A percentile compares a stretch with the other conserved stretches of the same genome.
phyloP scores from a whole-genome alignment of 2,888 invertebrate genomes.

The Chloroclysta siterata region DNA sequence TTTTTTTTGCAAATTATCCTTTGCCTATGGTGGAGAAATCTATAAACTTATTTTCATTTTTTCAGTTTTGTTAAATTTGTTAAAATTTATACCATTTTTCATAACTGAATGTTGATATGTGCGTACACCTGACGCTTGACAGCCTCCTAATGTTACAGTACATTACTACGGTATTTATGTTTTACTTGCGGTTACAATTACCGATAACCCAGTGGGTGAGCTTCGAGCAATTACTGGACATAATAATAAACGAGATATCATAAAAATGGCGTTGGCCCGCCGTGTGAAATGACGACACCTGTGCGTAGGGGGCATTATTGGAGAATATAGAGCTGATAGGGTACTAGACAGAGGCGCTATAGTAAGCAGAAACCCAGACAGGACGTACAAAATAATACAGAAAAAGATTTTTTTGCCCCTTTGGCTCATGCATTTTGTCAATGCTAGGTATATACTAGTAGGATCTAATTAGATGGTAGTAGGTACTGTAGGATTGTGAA shows the following conservation, averaged over 20 bases:
- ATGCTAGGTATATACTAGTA: too few relatives aligned
- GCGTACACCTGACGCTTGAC: too few relatives aligned
- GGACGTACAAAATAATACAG: background rate
- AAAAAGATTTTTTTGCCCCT: background rate
- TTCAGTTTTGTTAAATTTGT: too few relatives aligned
- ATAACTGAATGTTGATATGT: too few relatives aligned
- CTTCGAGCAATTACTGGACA: conserved; percentile 69
- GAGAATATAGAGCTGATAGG: conserved; percentile 42
- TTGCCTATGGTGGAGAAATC: too few relatives aligned
- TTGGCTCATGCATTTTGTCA: too few relatives aligned
- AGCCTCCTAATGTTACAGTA: background rate
- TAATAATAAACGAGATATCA: conserved; percentile 77
- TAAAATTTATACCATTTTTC: too few relatives aligned
- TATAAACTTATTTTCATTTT: too few relatives aligned
- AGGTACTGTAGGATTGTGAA: too few relatives aligned
- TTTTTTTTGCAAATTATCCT: too few relatives aligned
- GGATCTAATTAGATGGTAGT: too few relatives aligned
- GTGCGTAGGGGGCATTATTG: conserved; percentile 58
- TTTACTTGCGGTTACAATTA: conserved; percentile 32
- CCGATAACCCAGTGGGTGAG: conserved; percentile 58
- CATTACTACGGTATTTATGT: background rate
- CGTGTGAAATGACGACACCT: conserved; percentile 82
- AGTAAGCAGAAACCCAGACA: too few relatives aligned
- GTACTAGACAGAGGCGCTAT: conserved; percentile 26
- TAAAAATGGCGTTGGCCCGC: conserved; percentile 62